phyloP scores from a whole-genome alignment of 2,888 invertebrate genomes.

The Lycophotia porphyrea region DNA sequence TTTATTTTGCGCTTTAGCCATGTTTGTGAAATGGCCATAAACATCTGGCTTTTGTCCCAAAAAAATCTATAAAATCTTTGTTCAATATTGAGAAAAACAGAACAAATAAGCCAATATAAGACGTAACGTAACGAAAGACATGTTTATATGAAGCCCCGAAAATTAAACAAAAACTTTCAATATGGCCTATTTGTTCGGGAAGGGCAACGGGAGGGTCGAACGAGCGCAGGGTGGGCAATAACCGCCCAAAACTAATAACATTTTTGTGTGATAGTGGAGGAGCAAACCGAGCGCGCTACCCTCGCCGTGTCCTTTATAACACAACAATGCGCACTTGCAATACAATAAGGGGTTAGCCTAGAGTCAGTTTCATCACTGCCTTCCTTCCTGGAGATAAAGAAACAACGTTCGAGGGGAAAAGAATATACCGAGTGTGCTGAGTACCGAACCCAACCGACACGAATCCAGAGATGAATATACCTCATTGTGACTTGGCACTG shows the following conservation, averaged over 20 bases:
- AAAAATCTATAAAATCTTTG: slow-evolving; percentile 4
- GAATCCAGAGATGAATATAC: slow-evolving; percentile 65
- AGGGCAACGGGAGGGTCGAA: slow-evolving; percentile 79
- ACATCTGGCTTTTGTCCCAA: not conserved
- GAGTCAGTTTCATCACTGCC: slow-evolving; percentile 77
- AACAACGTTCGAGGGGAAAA: slow-evolving; percentile 65
- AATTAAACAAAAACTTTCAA: slow-evolving; percentile 81
- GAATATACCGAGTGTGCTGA: slow-evolving; percentile 35
- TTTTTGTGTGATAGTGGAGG: slow-evolving; percentile 87
- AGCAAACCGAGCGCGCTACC: slow-evolving; percentile 82
- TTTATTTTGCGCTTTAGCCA: slow-evolving; percentile 33
- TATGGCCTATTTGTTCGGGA: slow-evolving; percentile 80
- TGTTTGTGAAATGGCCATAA: slow-evolving; percentile 9
- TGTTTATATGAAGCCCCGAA: slow-evolving; percentile 59
- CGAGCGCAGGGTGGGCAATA: slow-evolving; percentile 84
- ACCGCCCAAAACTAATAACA: slow-evolving; percentile 89
- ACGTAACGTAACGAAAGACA: slow-evolving; percentile 37
- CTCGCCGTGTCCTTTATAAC: slow-evolving; percentile 83
- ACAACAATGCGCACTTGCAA: slow-evolving; percentile 85
- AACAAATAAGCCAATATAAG: slow-evolving; percentile 44
- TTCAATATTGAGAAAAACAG: slow-evolving; percentile 16
- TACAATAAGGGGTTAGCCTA: slow-evolving; percentile 82
- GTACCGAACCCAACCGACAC: slow-evolving; percentile 57
- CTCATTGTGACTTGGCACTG: slow-evolving; percentile 74
- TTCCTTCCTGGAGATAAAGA: slow-evolving; percentile 75